Conservation (phyloP, 2,797 vertebrate genomes). For the Gymnoscopelus braueri region DNA sequence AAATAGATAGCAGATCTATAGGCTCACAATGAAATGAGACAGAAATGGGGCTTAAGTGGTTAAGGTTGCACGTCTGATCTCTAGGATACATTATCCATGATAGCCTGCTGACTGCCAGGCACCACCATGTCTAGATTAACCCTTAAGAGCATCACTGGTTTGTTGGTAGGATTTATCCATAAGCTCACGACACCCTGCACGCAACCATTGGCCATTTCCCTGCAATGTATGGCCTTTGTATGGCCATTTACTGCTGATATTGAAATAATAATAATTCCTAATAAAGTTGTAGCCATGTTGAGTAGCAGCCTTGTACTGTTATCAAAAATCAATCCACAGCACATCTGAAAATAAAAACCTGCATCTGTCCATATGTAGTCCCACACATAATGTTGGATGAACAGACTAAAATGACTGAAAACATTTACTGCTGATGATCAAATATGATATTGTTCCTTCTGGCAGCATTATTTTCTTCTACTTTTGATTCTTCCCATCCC, state of each 20-base stretch:
- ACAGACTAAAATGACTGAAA: background rate
- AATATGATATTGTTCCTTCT: background rate
- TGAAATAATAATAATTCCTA: background rate
- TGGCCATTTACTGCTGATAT: background rate
- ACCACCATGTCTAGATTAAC: conserved; percentile 56
- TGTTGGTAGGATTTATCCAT: conserved; percentile 53
- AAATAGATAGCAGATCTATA: too few species aligned
- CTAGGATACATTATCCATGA: conserved; percentile 37
- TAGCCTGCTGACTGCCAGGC: conserved; percentile 40
- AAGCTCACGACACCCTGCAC: conserved; percentile 2
- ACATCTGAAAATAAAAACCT: too few species aligned
- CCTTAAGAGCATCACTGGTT: conserved; percentile 42
- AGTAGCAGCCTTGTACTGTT: too few species aligned
- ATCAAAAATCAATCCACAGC: too few species aligned
- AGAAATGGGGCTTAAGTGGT: conserved; percentile 2
- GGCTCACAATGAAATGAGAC: too few species aligned
- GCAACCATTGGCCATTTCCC: conserved; percentile 16
- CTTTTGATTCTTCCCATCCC: background rate
- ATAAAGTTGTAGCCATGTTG: too few species aligned
- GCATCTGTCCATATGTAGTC: background rate
- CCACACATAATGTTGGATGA: background rate
- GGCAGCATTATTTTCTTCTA: background rate
- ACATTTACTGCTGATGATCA: background rate
- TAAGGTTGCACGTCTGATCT: conserved; percentile 60
- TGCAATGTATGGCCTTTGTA: conserved; percentile 10